phyloP scores from a whole-genome alignment of 2,797 vertebrate genomes.

The Ceryle rudis region DNA sequence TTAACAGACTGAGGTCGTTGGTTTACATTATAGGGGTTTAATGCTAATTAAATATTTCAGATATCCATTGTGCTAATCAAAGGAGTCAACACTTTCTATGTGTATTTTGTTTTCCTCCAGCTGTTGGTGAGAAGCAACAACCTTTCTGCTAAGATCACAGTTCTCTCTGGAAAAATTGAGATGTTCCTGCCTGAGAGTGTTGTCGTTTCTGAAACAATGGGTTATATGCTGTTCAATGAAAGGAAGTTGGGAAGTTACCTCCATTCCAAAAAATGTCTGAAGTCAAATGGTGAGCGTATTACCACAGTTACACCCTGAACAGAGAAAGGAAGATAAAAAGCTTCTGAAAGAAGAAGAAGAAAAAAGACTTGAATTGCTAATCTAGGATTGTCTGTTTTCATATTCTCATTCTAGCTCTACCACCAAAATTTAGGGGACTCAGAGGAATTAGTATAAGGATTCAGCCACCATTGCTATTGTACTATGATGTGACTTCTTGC shows the following conservation, averaged over 20 bases:
- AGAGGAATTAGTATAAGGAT: neutral
- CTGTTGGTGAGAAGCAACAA: conserved; percentile 81
- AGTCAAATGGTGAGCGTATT: conserved; percentile 79
- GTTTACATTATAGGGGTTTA: no score
- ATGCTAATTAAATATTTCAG: neutral
- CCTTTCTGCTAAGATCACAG: conserved; percentile 80
- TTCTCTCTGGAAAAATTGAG: conserved; percentile 82
- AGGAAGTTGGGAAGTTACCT: conserved; percentile 84
- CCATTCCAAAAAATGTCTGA: conserved; percentile 85
- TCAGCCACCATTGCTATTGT: neutral
- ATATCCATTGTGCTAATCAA: neutral
- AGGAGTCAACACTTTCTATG: neutral
- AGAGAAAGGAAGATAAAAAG: neutral
- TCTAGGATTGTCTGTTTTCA: neutral
- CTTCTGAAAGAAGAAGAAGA: neutral
- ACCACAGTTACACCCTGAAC: neutral
- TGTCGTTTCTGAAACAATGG: conserved; percentile 85
- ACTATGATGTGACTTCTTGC: neutral
- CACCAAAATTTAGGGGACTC: neutral
- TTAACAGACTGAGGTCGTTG: neutral
- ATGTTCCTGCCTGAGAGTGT: conserved; percentile 80
- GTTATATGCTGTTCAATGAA: conserved; percentile 85
- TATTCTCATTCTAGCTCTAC: neutral
- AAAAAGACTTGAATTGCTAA: neutral
- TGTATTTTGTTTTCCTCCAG: conserved; percentile 62